These are phyloP conservation scores for Conops quadrifasciatus DNA, from an alignment of 2,888 invertebrate genomes.

Conservation along the genomic window DNA sequence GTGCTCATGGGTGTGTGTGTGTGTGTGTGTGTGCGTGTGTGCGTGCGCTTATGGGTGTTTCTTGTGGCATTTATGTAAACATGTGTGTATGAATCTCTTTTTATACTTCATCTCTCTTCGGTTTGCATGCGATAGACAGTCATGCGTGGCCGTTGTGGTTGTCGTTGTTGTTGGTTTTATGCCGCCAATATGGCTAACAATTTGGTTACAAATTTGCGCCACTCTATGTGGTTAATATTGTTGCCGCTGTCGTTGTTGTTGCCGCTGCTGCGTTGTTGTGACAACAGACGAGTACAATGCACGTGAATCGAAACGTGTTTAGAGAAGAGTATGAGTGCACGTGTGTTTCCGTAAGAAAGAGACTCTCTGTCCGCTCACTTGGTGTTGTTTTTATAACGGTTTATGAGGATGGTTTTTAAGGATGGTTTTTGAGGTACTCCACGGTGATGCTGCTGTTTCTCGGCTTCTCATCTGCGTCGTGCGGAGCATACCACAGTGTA, in stretches of 20 bases:
- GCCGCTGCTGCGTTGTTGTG: not conserved
- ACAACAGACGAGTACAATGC: not conserved
- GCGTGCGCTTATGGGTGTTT: not conserved
- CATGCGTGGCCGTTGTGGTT: too few relatives aligned
- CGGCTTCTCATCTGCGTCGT: too few relatives aligned
- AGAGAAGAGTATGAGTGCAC: not conserved
- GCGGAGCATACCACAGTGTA: too few relatives aligned
- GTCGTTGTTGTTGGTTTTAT: not conserved
- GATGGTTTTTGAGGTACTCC: too few relatives aligned
- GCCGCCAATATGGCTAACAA: constrained; percentile 22
- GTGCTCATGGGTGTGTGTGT: not conserved
- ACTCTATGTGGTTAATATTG: constrained; percentile 13
- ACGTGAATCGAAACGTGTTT: not conserved
- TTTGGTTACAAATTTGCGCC: constrained; percentile 22
- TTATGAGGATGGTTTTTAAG: too few relatives aligned
- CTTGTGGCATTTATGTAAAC: not conserved
- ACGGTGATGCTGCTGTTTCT: too few relatives aligned
- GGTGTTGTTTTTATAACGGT: too few relatives aligned
- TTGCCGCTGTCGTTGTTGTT: not conserved
- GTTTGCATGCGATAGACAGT: too few relatives aligned
- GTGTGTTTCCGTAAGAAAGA: not conserved
- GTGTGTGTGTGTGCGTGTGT: not conserved
- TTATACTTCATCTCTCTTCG: not conserved
- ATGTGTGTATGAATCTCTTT: too few relatives aligned
- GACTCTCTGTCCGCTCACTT: too few relatives aligned